Evolutionary conservation across 2,888 invertebrate genomes (phyloP), one percentile per base, ranked within the genome.

Genomic region (Lycaena phlaeas): DNA sequence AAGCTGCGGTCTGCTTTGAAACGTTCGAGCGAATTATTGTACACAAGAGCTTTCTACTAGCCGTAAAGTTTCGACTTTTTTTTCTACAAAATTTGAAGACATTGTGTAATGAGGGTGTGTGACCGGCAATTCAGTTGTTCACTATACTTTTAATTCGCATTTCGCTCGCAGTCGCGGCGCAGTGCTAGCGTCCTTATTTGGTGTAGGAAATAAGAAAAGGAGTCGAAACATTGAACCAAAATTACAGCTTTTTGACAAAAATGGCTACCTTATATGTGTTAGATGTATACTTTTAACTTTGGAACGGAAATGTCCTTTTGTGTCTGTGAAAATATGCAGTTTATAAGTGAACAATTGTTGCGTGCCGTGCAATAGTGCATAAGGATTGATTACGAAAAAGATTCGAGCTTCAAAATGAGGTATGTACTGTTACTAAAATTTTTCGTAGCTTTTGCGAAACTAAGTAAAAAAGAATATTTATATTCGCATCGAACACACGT

Each of bases 321-420:
- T 72, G 68, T 68, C 52, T 68, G 74, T 76, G 77, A 68, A 68
- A 81, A 71, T 62, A 76, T 81, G 81, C 70, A 69, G 67, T 75
- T 77, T 73, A 51, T 74, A 71, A 74, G 81, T 82, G 81, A 81
- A 81, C 77, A 75, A 70, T 77, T 77, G 71, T 74, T 73, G 64
- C 64, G 81, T 78, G 76, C 61, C 65, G 74, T 82, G 79, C 75
- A 76, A 68, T 78, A 75, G 78, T 77, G 78, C 70, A 67, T 68
- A 55, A 59, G 81, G 81, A 81, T 81, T 79, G 69, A 64, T 72
- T 72, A 64, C 75, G 64, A 79, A 77, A 78, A 78, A 77, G 76
- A 77, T 65, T 67, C 64, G 52, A 67, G 63, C 68, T 54, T 67
- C 75, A 81, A 79, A 77, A 84, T 84, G 82, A 84, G 82, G 82